These are phyloP conservation scores for Drosophila yooni DNA, from an alignment of 2,888 invertebrate genomes.

Conservation along the genomic window DNA sequence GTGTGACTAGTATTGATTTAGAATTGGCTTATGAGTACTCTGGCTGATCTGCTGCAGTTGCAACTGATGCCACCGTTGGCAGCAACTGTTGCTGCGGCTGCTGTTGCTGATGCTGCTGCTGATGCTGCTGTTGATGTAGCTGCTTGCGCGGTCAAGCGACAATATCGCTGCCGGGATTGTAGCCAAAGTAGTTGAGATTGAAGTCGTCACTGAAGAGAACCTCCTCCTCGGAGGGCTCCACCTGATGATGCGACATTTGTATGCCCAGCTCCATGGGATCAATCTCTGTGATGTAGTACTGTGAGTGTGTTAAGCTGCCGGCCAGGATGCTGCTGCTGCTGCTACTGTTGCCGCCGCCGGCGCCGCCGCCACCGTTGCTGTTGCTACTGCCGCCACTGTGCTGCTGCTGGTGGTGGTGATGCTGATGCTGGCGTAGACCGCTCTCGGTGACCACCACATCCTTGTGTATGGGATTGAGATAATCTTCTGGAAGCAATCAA, in stretches of 20 bases:
- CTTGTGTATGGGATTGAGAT: slow-evolving; percentile 90
- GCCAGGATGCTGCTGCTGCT: slow-evolving; percentile 24
- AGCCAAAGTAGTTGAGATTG: slow-evolving; percentile 85
- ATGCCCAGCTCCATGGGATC: slow-evolving; percentile 85
- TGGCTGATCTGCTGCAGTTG: slow-evolving; percentile 39
- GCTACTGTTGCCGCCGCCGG: slow-evolving; percentile 10
- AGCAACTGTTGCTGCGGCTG: slow-evolving; percentile 23
- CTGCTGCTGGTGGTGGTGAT: slow-evolving; percentile 26
- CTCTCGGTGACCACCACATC: slow-evolving; percentile 91
- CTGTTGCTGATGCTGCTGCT: slow-evolving; percentile 22
- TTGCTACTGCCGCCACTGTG: slow-evolving; percentile 26
- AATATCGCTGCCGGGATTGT: slow-evolving; percentile 84
- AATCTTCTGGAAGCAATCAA: slow-evolving; percentile 85
- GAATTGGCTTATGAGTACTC: slow-evolving; percentile 74
- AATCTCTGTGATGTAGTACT: slow-evolving; percentile 84
- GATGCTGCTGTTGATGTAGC: slow-evolving; percentile 16
- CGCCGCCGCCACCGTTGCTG: slow-evolving; percentile 11
- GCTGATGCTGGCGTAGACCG: slow-evolving; percentile 86
- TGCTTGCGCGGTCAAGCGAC: slow-evolving; percentile 83
- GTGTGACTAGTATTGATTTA: slow-evolving; percentile 78
- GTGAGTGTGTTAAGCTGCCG: slow-evolving; percentile 60
- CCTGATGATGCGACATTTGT: slow-evolving; percentile 83
- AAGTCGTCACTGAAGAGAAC: slow-evolving; percentile 85
- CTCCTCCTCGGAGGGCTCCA: slow-evolving; percentile 82
- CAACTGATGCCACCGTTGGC: slow-evolving; percentile 14